Base-by-base conservation (phyloP, 2,888 invertebrate species). In the Drosophila dives region DNA sequence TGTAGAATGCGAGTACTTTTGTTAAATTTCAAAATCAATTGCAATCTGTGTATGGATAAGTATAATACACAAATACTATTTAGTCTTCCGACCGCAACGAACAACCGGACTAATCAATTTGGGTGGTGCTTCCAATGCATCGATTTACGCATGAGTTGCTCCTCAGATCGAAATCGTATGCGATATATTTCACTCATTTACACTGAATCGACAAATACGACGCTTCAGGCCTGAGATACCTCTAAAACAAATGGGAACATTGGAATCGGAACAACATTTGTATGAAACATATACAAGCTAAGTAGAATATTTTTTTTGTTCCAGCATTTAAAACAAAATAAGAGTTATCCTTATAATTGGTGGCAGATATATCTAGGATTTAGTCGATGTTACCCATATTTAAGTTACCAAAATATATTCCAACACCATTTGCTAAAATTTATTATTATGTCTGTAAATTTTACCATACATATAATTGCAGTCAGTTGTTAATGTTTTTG, bases 81-180 rank as follows among this genome's bases (percentile, higher is more conserved):
- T 70, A 77, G 72, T 66, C 72, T 77, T 77, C 75, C 73, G 89
- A 75, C 86, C 76, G 76, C 83, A 74, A 80, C 69, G 86, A 86
- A 83, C 86, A 86, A 83, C 86, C 83, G 80, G 76, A 85, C 89
- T 82, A 83, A 88, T 85, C 76, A 83, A 85, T 88, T 83, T 81
- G 74, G 71, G 71, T 76, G 82, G 70, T 84, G 75, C 70, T 84
- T 83, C 75, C 75, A 70, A 74, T 72, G 75, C 65, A 72, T 70
- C 65, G 64, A 70, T 72, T 67, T 73, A 49, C 49, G 45, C 50
- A 64, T 67, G 75, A 72, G 82, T 72, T 72, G 75, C 59, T 62
- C 58, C 26, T 58, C 36, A n/a, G 33, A 67, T 33, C 23, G 33
- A 66, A 33, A 48, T 26, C n/a, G 69, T 36, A 55, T 68, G 29